Base-by-base conservation (phyloP, 2,888 invertebrate genomes). In the Tetranychus truncatus region DNA sequence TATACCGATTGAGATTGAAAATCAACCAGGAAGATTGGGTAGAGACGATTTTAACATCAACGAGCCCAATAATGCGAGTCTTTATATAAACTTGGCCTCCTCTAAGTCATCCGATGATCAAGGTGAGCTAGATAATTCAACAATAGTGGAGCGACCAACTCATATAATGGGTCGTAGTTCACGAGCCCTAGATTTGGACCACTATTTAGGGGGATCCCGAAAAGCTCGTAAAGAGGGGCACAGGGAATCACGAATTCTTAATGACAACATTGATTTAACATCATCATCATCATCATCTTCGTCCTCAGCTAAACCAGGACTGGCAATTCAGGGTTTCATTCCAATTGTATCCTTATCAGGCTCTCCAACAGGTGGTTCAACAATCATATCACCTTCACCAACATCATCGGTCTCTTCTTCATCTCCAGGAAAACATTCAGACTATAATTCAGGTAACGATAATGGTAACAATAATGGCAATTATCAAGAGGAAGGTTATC, bases 311-410 rank as follows among this genome's bases (percentile, higher is more conserved):
- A 71, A 76, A n/a, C 55, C 15, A 8, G 46, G 72, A 65, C 20
- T 79, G 34, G 69, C 76, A 24, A 76, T 79, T 46, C 78, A 79
- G 73, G 79, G 79, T 8, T 79, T 79, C 75, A 79, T 79, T 44
- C 79, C 79, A 8, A 79, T 79, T 55, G 77, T 79, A 5, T 75
- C 78, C 6, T 75, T 79, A 46, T 6, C 75, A 11, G 77, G 71
- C 18, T 20, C 74, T 15, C 21, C 21, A 34, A 34, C 34, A 34
- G 34, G 34, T 34, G 66, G 21, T 21, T 65, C 18, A 75, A 9
- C 55, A 74, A 46, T 34, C 18, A 1, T 45, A 74, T 71, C 72
- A 72, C 21, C 66, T 4, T 46, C 74, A 73, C 8, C 46, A 67
- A 9, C 66, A 65, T 46, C 74, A 73, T n/a, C 46, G 4, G 2